phyloP scores from a whole-genome alignment of 2,797 vertebrate genomes.

The Sebastes steindachneri region DNA sequence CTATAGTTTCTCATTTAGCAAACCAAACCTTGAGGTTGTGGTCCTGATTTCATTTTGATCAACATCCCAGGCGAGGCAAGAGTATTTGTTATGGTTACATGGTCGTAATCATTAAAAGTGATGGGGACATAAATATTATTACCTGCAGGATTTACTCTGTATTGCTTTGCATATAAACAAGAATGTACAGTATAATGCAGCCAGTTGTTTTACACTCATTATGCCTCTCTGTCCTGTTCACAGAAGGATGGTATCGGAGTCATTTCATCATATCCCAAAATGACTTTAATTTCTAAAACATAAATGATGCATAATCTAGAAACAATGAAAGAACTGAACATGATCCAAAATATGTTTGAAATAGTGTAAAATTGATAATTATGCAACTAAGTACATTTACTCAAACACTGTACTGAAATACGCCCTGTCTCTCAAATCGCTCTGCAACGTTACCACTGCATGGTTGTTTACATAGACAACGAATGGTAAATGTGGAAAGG shows the following conservation, averaged over 20 bases:
- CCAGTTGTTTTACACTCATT: not conserved
- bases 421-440: no score
- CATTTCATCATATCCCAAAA: not conserved
- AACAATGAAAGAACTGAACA: not conserved
- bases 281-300: not conserved
- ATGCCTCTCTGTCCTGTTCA: not conserved
- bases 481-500: no score
- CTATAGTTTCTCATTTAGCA: conserved; percentile 49
- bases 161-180: conserved; percentile 55
- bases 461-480: no score
- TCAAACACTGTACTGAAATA: not conserved
- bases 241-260: not conserved
- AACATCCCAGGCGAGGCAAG: conserved; percentile 37
- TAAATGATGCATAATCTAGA: not conserved
- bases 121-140: conserved; percentile 71
- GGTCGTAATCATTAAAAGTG: conserved; percentile 59
- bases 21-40: conserved; percentile 56
- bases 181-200: not conserved
- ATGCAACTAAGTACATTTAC: not conserved
- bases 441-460: no score
- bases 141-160: conserved; percentile 48
- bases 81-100: conserved; percentile 76
- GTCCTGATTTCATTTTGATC: conserved; percentile 77
- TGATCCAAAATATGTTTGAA: not conserved
- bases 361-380: not conserved